Evolutionary conservation across 2,797 vertebrate species (phyloP).

Genomic region (Pristis pectinata): DNA sequence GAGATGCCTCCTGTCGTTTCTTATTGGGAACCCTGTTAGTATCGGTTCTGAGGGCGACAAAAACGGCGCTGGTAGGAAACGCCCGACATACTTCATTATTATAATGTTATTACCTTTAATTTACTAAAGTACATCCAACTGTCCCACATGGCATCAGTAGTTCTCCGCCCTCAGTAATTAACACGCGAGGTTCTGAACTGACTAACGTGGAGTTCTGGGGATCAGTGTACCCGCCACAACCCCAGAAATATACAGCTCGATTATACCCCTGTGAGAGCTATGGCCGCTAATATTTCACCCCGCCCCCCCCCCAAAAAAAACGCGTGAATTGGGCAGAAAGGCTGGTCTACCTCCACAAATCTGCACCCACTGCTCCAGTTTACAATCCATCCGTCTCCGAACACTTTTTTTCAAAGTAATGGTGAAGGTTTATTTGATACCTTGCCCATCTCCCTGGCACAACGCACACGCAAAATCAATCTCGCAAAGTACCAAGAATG

Average conservation of each 20-base stretch:
- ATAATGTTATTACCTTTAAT: background rate
- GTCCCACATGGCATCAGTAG: background rate
- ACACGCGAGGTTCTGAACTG: background rate
- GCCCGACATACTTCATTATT: background rate
- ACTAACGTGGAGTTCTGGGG: background rate
- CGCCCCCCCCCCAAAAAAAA: too few species aligned
- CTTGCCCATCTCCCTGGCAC: background rate
- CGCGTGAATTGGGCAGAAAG: background rate
- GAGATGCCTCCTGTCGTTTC: background rate
- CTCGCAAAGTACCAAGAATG: background rate
- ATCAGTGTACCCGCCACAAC: background rate
- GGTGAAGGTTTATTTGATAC: background rate
- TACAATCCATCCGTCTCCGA: too few species aligned
- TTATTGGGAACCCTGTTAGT: background rate
- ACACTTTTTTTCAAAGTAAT: background rate
- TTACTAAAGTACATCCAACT: background rate
- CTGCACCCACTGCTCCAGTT: background rate
- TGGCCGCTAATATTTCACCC: too few species aligned
- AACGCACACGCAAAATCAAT: background rate
- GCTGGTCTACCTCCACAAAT: background rate
- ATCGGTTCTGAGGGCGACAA: background rate
- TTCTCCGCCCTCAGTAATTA: background rate
- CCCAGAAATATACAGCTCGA: background rate
- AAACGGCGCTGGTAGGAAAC: background rate
- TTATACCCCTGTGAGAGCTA: background rate